Base-by-base conservation (phyloP, 2,113 vertebrate genomes). In the Pipra filicauda region DNA sequence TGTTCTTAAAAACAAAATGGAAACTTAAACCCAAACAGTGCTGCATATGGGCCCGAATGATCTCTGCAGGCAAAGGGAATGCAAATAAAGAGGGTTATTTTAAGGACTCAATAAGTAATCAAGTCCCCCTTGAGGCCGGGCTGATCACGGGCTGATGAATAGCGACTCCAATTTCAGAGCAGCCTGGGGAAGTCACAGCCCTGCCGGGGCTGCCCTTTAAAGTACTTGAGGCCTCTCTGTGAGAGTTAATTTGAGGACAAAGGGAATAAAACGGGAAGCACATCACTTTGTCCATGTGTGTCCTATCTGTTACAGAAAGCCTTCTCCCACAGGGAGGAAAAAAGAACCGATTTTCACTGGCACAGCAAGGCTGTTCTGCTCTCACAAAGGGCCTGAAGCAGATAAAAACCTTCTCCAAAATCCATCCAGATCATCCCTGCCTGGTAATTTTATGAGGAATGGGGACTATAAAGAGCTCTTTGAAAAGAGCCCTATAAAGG, bases 81-180 rank as follows among this genome's bases (percentile, higher is more conserved):
- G 82, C 85, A 93, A 90, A 95, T 70, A 77, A 86, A 88, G 64
- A 71, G 19, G 26, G 83, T 70, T 96, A 87, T 94, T 88, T 94
- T 82, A 95, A 82, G 88, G 95, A 64, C 69, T 92, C 84, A 66
- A 1, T 66, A 86, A 94, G 89, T 49, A 91, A 81, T 67, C 57
- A 81, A 93, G 78, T 84, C 43, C 81, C 46, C 58, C 76, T 93
- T 90, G 75, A 85, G 77, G n/a, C 72, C 88, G 76, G 55, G 48
- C 73, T 87, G 80, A 48, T 93, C 93, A 83, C n/a, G 72, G 73
- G 72, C 44, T 75, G 87, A 95, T 80, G 21, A 90, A 78, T 27
- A 57, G 66, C 39, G 89, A 79, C 59, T 94, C 91, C 69, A 43
- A 1, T 79, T 93, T 71, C 81, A 79, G 70, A 87, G 65, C 30